These are phyloP conservation scores for sheep (Ovis aries) DNA, from an alignment of 2,113 vertebrate genomes.

Conservation along the genomic window DNA sequence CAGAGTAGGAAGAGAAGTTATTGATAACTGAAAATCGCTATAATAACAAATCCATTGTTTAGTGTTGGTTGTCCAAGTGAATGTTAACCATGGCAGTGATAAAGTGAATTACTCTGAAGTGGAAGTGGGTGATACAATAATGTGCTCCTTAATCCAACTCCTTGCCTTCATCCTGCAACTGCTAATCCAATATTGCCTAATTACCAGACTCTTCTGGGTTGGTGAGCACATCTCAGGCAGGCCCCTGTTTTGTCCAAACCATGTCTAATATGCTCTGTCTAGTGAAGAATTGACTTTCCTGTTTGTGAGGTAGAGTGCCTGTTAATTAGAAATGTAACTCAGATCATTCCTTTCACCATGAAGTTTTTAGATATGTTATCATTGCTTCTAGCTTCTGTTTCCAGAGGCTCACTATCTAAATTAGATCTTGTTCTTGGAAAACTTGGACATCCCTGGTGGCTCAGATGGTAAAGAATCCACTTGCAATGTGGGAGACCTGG, in stretches of 20 bases:
- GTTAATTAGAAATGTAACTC: neutral
- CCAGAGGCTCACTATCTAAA: neutral
- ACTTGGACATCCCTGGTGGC: neutral
- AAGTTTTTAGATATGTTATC: neutral
- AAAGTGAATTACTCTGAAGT: neutral
- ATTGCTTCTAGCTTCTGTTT: neutral
- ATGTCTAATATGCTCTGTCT: neutral
- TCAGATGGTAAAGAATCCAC: neutral
- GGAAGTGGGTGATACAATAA: neutral
- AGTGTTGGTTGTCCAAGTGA: neutral
- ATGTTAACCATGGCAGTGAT: neutral
- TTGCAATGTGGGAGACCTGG: neutral
- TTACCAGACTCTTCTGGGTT: neutral
- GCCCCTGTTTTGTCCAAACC: neutral
- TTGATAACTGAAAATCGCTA: neutral
- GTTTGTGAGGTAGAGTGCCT: neutral
- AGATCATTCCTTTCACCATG: neutral
- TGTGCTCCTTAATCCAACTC: neutral
- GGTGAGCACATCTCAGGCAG: neutral
- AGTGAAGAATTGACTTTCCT: slow-evolving; percentile 1
- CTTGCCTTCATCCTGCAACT: neutral
- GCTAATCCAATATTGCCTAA: neutral
- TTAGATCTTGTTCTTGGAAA: neutral
- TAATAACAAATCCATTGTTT: neutral
- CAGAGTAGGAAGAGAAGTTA: neutral